A percentile compares a stretch with the other conserved stretches of the same genome.
These are phyloP conservation scores for Caenorhabditis sulstoni DNA, from an alignment of 2,888 invertebrate genomes.

Conservation along the genomic window DNA sequence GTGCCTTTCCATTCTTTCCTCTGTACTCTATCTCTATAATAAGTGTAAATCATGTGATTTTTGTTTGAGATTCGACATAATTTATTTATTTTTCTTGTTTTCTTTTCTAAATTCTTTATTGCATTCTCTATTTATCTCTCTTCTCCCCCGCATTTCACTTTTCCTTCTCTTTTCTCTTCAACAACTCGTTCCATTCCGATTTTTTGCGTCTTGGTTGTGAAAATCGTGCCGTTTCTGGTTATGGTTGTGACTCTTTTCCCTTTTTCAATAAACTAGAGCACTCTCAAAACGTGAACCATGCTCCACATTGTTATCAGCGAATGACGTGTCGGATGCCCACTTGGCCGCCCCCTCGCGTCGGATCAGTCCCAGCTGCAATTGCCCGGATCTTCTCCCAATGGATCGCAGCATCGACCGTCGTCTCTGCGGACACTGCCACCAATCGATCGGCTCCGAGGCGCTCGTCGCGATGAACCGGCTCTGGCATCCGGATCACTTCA, in stretches of 20 bases:
- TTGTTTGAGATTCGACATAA: constrained; percentile 19
- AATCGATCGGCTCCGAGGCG: constrained; percentile 76
- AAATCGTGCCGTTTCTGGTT: constrained; percentile 16
- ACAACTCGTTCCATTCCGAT: constrained; percentile 31
- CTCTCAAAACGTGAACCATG: background rate
- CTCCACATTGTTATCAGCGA: no score
- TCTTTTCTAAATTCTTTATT: constrained; percentile 8
- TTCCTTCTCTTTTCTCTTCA: background rate
- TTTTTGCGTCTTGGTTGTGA: constrained; percentile 11
- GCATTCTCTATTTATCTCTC: background rate
- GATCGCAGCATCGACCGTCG: constrained; percentile 73
- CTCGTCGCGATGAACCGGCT: constrained; percentile 91
- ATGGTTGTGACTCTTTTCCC: constrained; percentile 8
- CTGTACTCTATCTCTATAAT: background rate
- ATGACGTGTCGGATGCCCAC: no score
- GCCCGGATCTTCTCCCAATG: constrained; percentile 31
- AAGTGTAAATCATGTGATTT: constrained; percentile 35
- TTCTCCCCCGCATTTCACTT: constrained; percentile 30
- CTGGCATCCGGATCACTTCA: constrained; percentile 99
- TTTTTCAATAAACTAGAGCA: background rate
- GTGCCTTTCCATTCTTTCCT: constrained; percentile 19
- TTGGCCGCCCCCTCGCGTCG: no score
- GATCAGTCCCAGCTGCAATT: no score
- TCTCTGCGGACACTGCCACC: constrained; percentile 74
- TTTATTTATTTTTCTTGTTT: constrained; percentile 13